A percentile compares a stretch with the other conserved stretches of the same genome.
Conservation (phyloP, 2,888 invertebrate species). For the Drosophila testacea region DNA sequence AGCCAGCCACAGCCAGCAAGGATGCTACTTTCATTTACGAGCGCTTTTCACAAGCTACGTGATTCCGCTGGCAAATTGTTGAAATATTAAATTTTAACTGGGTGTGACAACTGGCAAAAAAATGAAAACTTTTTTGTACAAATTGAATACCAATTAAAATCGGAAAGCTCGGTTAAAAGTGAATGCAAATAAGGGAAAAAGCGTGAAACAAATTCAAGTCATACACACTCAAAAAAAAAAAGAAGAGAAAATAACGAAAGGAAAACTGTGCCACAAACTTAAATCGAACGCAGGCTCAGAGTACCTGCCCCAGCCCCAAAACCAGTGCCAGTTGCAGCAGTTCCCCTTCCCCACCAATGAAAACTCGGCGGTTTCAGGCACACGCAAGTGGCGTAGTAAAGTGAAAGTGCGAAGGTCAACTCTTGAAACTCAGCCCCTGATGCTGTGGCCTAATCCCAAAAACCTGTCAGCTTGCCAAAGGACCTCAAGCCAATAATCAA, state of each 20-base stretch:
- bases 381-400: constrained; percentile 73
- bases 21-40: constrained; percentile 69
- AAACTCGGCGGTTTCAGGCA: constrained; percentile 78
- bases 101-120: constrained; percentile 72
- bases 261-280: constrained; percentile 43
- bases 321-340: constrained; percentile 23
- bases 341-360: constrained; percentile 59
- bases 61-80: constrained; percentile 67
- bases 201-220: neutral
- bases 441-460: constrained; percentile 48
- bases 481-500: constrained; percentile 21
- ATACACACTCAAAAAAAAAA: neutral
- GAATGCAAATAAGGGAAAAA: constrained; percentile 12
- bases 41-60: constrained; percentile 61
- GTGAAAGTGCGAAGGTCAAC: constrained; percentile 80
- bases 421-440: constrained; percentile 64
- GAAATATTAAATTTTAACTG: constrained; percentile 77
- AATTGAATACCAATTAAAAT: constrained; percentile 33
- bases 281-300: constrained; percentile 43
- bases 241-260: constrained; percentile 6
- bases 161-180: constrained; percentile 11
- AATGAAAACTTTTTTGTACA: constrained; percentile 39
- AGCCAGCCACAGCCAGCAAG: constrained; percentile 73
- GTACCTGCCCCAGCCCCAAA: constrained; percentile 47
- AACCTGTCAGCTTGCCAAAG: constrained; percentile 29